Evolutionary conservation across 1,140 invertebrate species (phyloP).

Genomic region (Muscidifurax raptorellus): DNA sequence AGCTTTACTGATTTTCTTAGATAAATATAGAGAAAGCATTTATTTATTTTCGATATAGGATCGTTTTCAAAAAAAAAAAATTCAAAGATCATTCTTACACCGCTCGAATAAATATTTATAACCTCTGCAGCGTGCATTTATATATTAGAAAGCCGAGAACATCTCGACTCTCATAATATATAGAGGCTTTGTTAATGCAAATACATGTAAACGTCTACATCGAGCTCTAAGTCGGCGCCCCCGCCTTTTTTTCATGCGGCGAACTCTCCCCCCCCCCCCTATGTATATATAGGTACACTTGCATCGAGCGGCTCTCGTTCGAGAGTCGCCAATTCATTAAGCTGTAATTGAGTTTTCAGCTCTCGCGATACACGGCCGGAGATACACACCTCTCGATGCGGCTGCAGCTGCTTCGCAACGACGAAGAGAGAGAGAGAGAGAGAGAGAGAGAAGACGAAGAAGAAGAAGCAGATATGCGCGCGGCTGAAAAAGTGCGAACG

Average conservation of each 20-base stretch:
- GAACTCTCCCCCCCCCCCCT: neutral
- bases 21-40: no score
- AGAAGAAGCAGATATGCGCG: neutral
- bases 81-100: no score
- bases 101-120: no score
- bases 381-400: constrained; percentile 49
- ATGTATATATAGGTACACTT: neutral
- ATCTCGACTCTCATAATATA: neutral
- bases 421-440: no score
- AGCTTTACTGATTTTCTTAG: neutral
- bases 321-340: constrained; percentile 58
- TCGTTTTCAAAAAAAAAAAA: no score
- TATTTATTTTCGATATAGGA: no score
- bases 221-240: neutral
- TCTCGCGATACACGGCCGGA: constrained; percentile 50
- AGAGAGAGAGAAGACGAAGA: neutral
- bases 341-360: constrained; percentile 62
- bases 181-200: neutral
- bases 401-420: constrained; percentile 2
- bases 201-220: neutral
- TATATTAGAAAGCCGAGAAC: neutral
- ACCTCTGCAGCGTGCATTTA: neutral
- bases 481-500: constrained; percentile 42
- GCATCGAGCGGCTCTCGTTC: neutral
- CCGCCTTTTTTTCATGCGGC: neutral